Conservation (phyloP, 1,140 invertebrate species). For the Heliconius melpomene region DNA sequence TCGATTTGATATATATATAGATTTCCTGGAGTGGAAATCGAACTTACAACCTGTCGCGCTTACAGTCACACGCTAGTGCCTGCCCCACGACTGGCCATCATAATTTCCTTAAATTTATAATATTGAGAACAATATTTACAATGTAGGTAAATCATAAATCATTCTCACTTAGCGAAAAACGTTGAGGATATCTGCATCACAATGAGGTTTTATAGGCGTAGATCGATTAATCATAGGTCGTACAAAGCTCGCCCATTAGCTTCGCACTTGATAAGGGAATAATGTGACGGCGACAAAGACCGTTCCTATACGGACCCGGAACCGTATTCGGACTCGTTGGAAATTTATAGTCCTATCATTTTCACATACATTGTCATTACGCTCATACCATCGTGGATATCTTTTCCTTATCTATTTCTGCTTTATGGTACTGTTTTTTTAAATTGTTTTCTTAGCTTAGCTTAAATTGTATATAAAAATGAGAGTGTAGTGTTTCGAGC, state of each 20-base stretch:
- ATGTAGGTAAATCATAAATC: slow-evolving; percentile 51
- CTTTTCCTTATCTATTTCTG: slow-evolving; percentile 14
- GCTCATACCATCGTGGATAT: slow-evolving; percentile 42
- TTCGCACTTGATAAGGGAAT: slow-evolving; percentile 74
- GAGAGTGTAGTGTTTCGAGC: too few species aligned
- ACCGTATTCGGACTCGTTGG: slow-evolving; percentile 42
- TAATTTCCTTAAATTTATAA: not conserved
- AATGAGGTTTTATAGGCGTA: slow-evolving; percentile 62
- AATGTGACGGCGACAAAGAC: slow-evolving; percentile 64
- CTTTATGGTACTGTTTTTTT: not conserved
- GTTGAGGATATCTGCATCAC: slow-evolving; percentile 70
- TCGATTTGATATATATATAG: too few species aligned
- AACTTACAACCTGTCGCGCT: too few species aligned
- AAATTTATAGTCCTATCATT: slow-evolving; percentile 56
- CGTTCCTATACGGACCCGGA: slow-evolving; percentile 58
- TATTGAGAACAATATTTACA: slow-evolving; percentile 8
- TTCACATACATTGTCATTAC: slow-evolving; percentile 51
- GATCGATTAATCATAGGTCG: slow-evolving; percentile 74
- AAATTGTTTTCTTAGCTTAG: not conserved
- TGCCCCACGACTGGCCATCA: too few species aligned
- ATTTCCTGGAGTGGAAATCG: too few species aligned
- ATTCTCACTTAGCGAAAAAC: slow-evolving; percentile 66
- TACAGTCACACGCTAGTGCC: too few species aligned
- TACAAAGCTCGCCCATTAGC: slow-evolving; percentile 75
- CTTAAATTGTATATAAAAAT: not conserved